phyloP scores from a whole-genome alignment of 2,888 invertebrate genomes.

The Carpatolechia fugitivella region DNA sequence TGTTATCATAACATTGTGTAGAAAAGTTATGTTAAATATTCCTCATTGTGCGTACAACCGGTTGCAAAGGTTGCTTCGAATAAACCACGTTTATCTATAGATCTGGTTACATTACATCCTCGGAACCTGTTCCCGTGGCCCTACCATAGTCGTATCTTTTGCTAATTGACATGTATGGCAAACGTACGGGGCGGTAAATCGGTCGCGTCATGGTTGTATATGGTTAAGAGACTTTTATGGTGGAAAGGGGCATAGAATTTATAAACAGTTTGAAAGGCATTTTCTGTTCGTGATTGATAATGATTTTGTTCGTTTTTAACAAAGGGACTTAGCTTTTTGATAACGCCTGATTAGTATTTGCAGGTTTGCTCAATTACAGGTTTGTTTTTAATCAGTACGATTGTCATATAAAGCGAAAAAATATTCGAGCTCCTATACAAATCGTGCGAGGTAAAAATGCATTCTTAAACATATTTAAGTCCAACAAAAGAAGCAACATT shows the following conservation, averaged over 20 bases:
- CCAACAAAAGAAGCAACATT: neutral
- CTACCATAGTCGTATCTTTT: slow-evolving; percentile 3
- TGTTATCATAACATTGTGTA: too few species aligned
- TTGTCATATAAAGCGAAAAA: too few species aligned
- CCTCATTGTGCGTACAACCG: slow-evolving; percentile 7
- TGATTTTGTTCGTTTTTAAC: too few species aligned
- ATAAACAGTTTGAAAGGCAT: neutral
- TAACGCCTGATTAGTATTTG: too few species aligned
- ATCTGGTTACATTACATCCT: neutral
- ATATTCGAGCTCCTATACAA: too few species aligned
- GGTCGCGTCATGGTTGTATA: neutral
- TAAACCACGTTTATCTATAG: slow-evolving; percentile 3
- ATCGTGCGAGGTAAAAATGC: too few species aligned
- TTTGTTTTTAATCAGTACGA: too few species aligned
- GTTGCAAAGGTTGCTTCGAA: neutral
- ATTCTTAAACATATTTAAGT: too few species aligned
- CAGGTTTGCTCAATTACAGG: too few species aligned
- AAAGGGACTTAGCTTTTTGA: too few species aligned
- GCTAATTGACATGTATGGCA: slow-evolving; percentile 15
- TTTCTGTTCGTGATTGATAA: too few species aligned
- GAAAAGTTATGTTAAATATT: slow-evolving; percentile 3
- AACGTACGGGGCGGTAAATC: slow-evolving; percentile 1
- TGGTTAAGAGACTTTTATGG: neutral
- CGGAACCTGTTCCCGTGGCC: neutral
- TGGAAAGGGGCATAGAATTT: neutral